A percentile compares a stretch with the other conserved stretches of the same genome.
These are phyloP conservation scores for Todus mexicanus DNA, from an alignment of 2,797 vertebrate genomes.

Conservation along the genomic window DNA sequence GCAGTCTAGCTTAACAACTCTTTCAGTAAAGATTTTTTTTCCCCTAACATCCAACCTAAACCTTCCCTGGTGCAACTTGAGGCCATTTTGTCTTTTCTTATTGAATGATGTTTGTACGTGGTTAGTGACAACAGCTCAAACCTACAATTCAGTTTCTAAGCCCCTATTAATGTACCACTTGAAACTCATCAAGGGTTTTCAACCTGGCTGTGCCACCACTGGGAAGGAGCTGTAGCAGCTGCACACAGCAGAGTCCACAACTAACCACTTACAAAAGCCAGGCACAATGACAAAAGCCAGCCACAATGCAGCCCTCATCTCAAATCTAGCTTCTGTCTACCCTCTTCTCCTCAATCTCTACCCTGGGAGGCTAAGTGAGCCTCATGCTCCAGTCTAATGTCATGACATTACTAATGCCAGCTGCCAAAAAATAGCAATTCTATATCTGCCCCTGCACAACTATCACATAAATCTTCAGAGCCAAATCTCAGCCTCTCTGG, in stretches of 20 bases:
- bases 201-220: neutral
- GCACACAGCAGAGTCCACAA: neutral
- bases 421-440: neutral
- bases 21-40: too few species aligned
- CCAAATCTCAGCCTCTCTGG: neutral
- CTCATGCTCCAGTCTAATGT: neutral
- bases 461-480: neutral
- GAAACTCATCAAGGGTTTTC: neutral
- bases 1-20: too few species aligned
- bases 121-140: neutral
- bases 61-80: too few species aligned
- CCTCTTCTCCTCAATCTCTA: rapidly evolving
- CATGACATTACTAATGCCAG: neutral
- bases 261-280: neutral
- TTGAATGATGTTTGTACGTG: neutral
- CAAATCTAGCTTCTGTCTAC: neutral
- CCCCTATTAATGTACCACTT: neutral
- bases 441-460: neutral
- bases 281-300: too few species aligned
- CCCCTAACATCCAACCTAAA: too few species aligned
- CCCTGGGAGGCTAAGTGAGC: neutral
- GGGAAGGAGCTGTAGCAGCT: neutral
- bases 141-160: neutral
- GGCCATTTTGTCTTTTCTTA: too few species aligned
- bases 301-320: neutral